These are phyloP conservation scores for Tenthredo livida DNA, from an alignment of 2,888 invertebrate genomes.

Conservation along the genomic window DNA sequence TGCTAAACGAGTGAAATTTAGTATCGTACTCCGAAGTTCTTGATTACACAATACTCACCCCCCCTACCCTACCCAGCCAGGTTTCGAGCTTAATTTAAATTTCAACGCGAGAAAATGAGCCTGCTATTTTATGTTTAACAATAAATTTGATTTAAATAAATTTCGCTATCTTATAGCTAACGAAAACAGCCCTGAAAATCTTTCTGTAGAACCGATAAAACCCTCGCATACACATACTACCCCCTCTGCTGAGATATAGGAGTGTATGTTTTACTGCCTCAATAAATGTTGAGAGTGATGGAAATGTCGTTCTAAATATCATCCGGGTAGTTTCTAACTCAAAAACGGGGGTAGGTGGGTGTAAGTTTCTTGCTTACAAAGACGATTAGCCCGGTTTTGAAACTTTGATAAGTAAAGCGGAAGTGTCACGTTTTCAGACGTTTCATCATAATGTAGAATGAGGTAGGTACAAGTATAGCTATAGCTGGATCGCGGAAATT, in stretches of 20 bases:
- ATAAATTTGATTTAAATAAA: slow-evolving; percentile 29
- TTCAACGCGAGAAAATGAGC: slow-evolving; percentile 11
- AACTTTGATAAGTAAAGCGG: not conserved
- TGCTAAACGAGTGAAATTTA: slow-evolving; percentile 22
- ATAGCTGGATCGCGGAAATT: slow-evolving; percentile 28
- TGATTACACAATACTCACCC: slow-evolving; percentile 22
- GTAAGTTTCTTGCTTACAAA: not conserved
- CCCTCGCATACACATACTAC: not conserved
- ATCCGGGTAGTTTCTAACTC: not conserved
- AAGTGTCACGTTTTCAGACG: not conserved
- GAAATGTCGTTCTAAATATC: not conserved
- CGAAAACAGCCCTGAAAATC: not conserved
- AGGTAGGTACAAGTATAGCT: not conserved
- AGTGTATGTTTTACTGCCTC: not conserved
- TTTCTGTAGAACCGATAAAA: not conserved
- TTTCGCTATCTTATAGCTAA: not conserved
- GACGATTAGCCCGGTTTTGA: not conserved
- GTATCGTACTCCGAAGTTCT: slow-evolving; percentile 22
- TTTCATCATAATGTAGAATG: not conserved
- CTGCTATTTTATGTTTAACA: slow-evolving; percentile 7
- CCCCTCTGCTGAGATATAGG: not conserved
- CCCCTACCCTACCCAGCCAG: not conserved
- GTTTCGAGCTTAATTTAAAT: slow-evolving; percentile 21
- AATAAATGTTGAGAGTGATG: not conserved
- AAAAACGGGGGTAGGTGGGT: not conserved